A percentile compares a stretch with the other conserved stretches of the same genome.
Evolutionary conservation across 2,113 vertebrate species (phyloP).

Genomic region (Cnemophilus loriae): DNA sequence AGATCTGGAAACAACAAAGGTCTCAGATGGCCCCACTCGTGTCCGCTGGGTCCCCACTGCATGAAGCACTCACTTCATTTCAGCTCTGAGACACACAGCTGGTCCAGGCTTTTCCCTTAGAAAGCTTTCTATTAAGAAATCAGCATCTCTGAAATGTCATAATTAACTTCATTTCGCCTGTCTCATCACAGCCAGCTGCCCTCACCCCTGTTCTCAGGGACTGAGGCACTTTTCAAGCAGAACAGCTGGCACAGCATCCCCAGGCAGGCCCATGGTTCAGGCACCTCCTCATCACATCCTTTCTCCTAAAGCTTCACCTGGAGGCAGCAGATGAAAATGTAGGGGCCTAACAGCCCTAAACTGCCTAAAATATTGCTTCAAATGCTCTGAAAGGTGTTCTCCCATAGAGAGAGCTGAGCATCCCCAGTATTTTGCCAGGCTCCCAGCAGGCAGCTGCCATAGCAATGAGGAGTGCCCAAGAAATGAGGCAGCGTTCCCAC

Average conservation of each 20-base stretch:
- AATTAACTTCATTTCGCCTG: slow-evolving; percentile 9
- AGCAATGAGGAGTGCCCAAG: neutral
- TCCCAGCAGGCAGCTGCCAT: neutral
- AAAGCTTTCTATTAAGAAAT: neutral
- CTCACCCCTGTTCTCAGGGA: neutral
- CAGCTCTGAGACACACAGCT: neutral
- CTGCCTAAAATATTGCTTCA: neutral
- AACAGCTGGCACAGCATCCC: neutral
- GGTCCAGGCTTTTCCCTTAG: neutral
- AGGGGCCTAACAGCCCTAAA: neutral
- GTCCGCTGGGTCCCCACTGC: neutral
- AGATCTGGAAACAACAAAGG: neutral
- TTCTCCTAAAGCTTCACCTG: neutral
- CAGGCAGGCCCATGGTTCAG: neutral
- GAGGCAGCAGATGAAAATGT: neutral
- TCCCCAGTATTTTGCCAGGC: neutral
- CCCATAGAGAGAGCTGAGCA: neutral
- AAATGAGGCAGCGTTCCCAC: fast-evolving
- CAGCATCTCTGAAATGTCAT: neutral
- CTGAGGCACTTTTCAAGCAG: neutral
- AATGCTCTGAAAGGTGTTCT: neutral
- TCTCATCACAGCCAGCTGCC: neutral
- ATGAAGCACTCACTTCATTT: neutral
- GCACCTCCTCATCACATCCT: neutral
- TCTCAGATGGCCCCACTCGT: neutral